Conservation (phyloP, 2,888 invertebrate species). For the Thera britannica region DNA sequence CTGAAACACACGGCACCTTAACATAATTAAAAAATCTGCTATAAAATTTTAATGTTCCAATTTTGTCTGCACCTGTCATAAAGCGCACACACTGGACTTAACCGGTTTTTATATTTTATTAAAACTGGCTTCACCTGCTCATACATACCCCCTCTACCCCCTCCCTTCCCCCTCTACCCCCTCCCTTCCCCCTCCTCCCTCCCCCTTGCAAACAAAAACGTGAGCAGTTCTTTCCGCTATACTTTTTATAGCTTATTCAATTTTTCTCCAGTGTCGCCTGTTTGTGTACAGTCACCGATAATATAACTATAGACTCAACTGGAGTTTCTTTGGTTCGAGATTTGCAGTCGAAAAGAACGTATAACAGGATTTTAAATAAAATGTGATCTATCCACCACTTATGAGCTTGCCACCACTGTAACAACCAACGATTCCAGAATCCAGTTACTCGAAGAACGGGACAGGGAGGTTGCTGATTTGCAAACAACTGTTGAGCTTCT, state of each 20-base stretch:
- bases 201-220: slow-evolving; percentile 21
- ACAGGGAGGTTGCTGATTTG: too few relatives aligned
- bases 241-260: slow-evolving; percentile 39
- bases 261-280: slow-evolving; percentile 31
- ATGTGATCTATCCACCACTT: too few relatives aligned
- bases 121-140: slow-evolving; percentile 27
- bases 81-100: slow-evolving; percentile 23
- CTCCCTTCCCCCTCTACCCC: not conserved
- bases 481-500: too few relatives aligned
- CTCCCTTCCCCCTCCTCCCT: not conserved
- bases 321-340: slow-evolving; percentile 7
- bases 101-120: slow-evolving; percentile 34
- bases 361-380: slow-evolving; percentile 4
- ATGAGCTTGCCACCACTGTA: too few relatives aligned
- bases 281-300: slow-evolving; percentile 18
- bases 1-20: not conserved
- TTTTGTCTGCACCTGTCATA: slow-evolving; percentile 21
- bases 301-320: slow-evolving; percentile 15
- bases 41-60: slow-evolving; percentile 13
- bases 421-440: too few relatives aligned
- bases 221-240: slow-evolving; percentile 37
- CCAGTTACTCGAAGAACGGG: too few relatives aligned
- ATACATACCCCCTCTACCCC: not conserved
- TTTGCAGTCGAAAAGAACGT: slow-evolving; percentile 4
- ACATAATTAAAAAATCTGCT: slow-evolving; percentile 1